Evolutionary conservation across 2,888 invertebrate genomes (phyloP).

Genomic region (Rhodophaea formosa): DNA sequence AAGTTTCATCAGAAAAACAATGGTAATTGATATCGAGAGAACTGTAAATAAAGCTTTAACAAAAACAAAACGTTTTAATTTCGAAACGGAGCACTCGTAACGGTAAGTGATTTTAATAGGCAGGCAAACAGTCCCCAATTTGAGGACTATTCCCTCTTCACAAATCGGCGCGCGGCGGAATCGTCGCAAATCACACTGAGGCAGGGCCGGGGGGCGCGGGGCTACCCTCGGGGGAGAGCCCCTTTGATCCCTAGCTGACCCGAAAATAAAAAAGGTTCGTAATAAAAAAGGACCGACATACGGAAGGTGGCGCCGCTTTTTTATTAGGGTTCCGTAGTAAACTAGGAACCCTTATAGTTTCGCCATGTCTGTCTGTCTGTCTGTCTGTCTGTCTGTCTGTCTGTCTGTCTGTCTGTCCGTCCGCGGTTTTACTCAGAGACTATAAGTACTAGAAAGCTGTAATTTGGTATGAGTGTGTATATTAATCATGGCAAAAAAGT

Average conservation of each 20-base stretch:
- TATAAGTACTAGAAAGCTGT: too few relatives aligned
- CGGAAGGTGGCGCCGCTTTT: constrained; percentile 81
- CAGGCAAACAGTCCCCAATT: constrained; percentile 74
- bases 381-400: too few relatives aligned
- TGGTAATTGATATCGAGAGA: constrained; percentile 37
- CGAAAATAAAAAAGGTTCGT: constrained; percentile 81
- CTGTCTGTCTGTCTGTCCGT: too few relatives aligned
- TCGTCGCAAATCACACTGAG: constrained; percentile 76
- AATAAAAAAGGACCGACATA: constrained; percentile 81
- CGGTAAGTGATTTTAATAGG: constrained; percentile 78
- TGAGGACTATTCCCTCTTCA: constrained; percentile 75
- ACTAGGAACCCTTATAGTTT: too few relatives aligned
- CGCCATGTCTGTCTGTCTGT: too few relatives aligned
- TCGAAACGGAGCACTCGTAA: constrained; percentile 49
- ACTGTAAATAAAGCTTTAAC: constrained; percentile 43
- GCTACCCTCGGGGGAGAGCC: constrained; percentile 69
- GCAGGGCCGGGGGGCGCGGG: constrained; percentile 46
- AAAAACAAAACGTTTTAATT: constrained; percentile 51
- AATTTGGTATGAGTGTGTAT: too few relatives aligned
- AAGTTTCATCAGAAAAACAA: background rate
- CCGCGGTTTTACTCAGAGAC: too few relatives aligned
- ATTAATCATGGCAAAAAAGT: too few relatives aligned
- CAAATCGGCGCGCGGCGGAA: constrained; percentile 75
- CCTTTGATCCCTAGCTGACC: constrained; percentile 81
- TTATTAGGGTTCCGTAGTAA: too few relatives aligned